Conservation (phyloP, 2,797 vertebrate genomes). For the Enteromius unitaeniatus region DNA sequence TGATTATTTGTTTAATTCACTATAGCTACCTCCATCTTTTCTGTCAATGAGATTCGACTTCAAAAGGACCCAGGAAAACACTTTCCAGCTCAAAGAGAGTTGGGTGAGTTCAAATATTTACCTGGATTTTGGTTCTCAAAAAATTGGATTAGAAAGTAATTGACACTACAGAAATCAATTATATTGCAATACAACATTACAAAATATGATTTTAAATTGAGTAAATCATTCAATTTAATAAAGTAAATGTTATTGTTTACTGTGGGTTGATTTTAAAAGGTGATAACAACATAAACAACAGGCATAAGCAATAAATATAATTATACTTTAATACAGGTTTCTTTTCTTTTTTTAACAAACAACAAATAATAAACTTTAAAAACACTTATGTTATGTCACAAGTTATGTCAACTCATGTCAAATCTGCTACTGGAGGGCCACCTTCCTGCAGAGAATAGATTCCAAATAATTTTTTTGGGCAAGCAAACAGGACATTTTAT, state of each 20-base stretch:
- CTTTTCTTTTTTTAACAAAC: background rate
- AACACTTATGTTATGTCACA: too few species aligned
- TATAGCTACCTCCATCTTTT: slow-evolving; percentile 82
- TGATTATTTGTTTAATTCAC: background rate
- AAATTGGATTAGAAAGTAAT: background rate
- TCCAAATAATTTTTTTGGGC: background rate
- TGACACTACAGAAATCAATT: background rate
- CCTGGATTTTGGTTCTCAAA: background rate
- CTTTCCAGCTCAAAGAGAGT: slow-evolving; percentile 75
- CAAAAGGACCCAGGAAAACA: slow-evolving; percentile 83
- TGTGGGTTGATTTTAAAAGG: background rate
- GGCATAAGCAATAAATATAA: background rate
- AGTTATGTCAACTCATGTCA: background rate
- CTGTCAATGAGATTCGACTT: slow-evolving; percentile 81
- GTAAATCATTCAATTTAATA: background rate
- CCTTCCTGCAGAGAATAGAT: background rate
- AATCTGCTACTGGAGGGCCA: too few species aligned
- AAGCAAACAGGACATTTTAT: background rate
- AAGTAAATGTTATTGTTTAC: background rate
- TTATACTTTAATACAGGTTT: background rate
- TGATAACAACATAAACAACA: background rate
- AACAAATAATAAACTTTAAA: background rate
- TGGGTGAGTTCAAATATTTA: slow-evolving; percentile 69
- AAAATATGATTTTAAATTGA: background rate
- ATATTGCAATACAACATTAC: background rate